Evolutionary conservation across 2,113 vertebrate species (phyloP).

Genomic region (Piprites chloris): DNA sequence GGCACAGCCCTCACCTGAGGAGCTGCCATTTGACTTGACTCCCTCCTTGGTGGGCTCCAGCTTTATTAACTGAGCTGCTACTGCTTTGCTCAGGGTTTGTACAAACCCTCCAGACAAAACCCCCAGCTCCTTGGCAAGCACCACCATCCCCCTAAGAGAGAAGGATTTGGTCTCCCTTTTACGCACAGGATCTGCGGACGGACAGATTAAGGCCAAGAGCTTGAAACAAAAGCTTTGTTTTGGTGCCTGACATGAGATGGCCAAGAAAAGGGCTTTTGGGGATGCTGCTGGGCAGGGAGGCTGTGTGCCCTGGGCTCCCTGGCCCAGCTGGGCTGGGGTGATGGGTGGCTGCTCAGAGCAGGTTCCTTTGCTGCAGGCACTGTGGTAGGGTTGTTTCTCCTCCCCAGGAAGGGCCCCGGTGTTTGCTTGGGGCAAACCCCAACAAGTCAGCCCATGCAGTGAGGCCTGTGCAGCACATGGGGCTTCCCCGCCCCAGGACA

Average conservation of each 20-base stretch:
- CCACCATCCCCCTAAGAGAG: neutral
- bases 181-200: neutral
- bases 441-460: neutral
- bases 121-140: neutral
- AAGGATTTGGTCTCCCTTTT: neutral
- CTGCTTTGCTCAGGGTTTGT: neutral
- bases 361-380: neutral
- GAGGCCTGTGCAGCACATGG: neutral
- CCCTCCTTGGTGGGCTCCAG: neutral
- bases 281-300: neutral
- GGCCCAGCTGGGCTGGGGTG: neutral
- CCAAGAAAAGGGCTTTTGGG: neutral
- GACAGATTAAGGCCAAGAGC: neutral
- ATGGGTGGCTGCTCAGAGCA: neutral
- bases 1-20: neutral
- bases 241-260: neutral
- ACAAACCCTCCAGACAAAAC: neutral
- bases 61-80: neutral
- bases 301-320: rapidly evolving
- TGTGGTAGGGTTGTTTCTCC: neutral
- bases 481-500: neutral
- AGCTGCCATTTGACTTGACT: neutral
- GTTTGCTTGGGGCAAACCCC: neutral
- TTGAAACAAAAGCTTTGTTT: neutral
- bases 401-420: neutral